A percentile compares a stretch with the other conserved stretches of the same genome.
These are phyloP conservation scores for Pemphredon lugubris DNA, from an alignment of 2,888 invertebrate species.

Conservation along the genomic window DNA sequence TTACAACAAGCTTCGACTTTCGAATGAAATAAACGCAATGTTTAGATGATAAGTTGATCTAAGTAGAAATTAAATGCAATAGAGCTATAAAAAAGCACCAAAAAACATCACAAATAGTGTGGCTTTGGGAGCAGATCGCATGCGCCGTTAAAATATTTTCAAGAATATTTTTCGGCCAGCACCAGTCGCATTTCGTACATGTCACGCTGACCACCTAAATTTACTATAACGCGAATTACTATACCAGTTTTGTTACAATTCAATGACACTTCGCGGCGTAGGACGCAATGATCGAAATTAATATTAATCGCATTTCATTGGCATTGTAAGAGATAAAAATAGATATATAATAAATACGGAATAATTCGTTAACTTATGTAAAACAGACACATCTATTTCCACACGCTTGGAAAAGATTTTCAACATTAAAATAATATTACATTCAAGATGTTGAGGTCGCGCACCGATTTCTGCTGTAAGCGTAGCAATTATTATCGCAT, in stretches of 20 bases:
- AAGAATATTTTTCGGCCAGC: slow-evolving; percentile 10
- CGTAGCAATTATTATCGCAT: too few species aligned
- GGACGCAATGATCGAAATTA: slow-evolving; percentile 1
- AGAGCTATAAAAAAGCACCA: slow-evolving; percentile 66
- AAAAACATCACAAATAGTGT: slow-evolving; percentile 28
- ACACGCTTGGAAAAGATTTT: not conserved
- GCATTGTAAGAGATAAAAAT: not conserved
- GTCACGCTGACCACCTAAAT: not conserved
- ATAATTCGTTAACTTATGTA: not conserved
- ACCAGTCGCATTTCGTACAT: slow-evolving; percentile 4
- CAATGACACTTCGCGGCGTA: slow-evolving; percentile 1
- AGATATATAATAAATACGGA: not conserved
- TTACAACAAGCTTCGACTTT: slow-evolving; percentile 2
- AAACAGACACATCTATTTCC: not conserved
- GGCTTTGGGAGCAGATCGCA: slow-evolving; percentile 3
- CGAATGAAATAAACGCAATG: slow-evolving; percentile 22
- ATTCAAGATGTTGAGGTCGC: not conserved
- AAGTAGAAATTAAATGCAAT: slow-evolving; percentile 49
- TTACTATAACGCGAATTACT: not conserved
- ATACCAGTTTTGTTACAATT: not conserved
- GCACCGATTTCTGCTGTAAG: not conserved
- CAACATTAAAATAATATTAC: not conserved
- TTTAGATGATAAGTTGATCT: slow-evolving; percentile 25
- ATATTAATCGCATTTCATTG: not conserved
- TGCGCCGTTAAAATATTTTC: not conserved